Conservation (phyloP, 2,888 invertebrate species). For the Augochlorella aurata region DNA sequence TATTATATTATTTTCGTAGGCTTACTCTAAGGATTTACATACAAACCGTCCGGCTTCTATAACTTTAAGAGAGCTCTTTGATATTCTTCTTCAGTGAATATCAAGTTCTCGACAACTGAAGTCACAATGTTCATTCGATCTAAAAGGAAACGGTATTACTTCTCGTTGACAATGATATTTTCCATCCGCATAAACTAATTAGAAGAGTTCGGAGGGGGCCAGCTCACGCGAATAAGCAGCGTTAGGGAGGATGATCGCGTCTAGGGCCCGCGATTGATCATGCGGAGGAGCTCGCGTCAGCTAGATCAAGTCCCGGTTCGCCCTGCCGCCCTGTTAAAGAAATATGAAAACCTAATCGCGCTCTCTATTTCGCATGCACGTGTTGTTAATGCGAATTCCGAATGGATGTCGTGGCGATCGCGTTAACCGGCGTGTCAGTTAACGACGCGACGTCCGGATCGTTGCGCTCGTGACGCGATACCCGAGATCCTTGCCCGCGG, state of each 20-base stretch:
- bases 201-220: background rate
- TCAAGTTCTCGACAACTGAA: too few species aligned
- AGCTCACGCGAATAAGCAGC: constrained; percentile 18
- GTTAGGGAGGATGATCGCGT: constrained; percentile 43
- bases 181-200: too few species aligned
- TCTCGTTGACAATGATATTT: too few species aligned
- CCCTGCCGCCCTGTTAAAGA: constrained; percentile 31
- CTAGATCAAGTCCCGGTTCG: constrained; percentile 46
- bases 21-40: too few species aligned
- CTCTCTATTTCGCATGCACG: constrained; percentile 43
- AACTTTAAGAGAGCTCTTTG: too few species aligned
- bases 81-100: too few species aligned
- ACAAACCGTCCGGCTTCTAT: too few species aligned
- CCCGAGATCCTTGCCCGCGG: constrained; percentile 25
- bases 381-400: constrained; percentile 41
- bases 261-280: constrained; percentile 49
- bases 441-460: constrained; percentile 21
- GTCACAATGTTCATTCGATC: too few species aligned
- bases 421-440: constrained; percentile 36
- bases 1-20: too few species aligned
- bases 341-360: constrained; percentile 55
- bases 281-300: constrained; percentile 37
- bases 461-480: constrained; percentile 22
- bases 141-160: too few species aligned
- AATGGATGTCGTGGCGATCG: constrained; percentile 48